Evolutionary conservation across 2,888 invertebrate species (phyloP), one percentile per base, ranked within the genome.

Genomic region (Steinernema scapterisci): DNA sequence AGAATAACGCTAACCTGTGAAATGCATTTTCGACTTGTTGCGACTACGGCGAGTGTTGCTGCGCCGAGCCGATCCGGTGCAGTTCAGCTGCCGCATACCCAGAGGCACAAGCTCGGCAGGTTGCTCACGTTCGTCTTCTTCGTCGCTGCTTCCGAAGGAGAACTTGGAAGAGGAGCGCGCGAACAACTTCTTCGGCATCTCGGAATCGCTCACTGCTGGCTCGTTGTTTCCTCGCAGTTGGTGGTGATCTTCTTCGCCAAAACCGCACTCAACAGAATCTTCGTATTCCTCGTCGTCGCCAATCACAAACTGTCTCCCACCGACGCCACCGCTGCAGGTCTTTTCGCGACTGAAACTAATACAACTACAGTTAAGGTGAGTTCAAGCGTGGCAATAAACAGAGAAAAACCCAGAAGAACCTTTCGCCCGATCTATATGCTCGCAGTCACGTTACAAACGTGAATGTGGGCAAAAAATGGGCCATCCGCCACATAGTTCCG

Each of bases 21-120:
- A 95, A 89, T 93, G 93, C 85, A 93, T 93, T 93, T 93, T 85
- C 94, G 91, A 74, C 82, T 84, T 80, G 93, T 93, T 88, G 93
- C 93, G 88, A 93, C 73, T 73, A 31, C 75, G 72, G 21, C 73
- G 73, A 13, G 73, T 56, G 27, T 74, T 48, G 51, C 63, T 63
- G 16, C 63, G 63, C 16, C 63, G 63, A 9, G 63, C 38, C 5
- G 63, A 63, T 1, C 63, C 63, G 13, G 63, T 31, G 31, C 63
- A 63, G 27, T 63, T 63, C 11, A 63, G 63, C 38, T 63, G 63
- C 5, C 74, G 72, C 46, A 77, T 71, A 6, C 77, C 77, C 21
- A 77, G 72, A n/a, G 75, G 75, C 31, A 77, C 77, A 16, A 77
- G 73, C 43, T 77, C 77, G 46, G 75, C 77, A 19, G 74, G 75